These are phyloP conservation scores for Netelia fuscicornis DNA, from an alignment of 2,888 invertebrate species.

Conservation along the genomic window DNA sequence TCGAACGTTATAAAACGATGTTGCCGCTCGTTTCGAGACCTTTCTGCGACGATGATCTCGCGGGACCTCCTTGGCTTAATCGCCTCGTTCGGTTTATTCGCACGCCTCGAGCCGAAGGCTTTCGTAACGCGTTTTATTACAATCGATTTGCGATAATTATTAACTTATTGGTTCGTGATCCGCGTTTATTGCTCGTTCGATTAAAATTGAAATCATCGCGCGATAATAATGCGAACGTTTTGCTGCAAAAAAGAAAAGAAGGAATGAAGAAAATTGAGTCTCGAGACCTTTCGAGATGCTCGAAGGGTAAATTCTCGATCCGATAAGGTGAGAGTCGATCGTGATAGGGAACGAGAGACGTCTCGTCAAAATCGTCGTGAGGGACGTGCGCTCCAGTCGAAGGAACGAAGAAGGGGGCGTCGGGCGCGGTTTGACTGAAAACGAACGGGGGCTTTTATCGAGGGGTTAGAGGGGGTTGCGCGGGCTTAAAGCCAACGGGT, in stretches of 20 bases:
- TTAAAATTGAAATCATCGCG: neutral
- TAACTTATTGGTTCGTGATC: neutral
- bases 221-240: neutral
- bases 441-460: constrained; percentile 78
- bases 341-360: neutral
- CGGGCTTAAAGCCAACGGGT: constrained; percentile 78
- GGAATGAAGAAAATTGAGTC: neutral
- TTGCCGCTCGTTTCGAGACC: constrained; percentile 36
- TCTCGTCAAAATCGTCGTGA: neutral
- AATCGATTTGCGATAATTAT: constrained; percentile 51
- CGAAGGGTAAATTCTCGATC: neutral
- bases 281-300: neutral
- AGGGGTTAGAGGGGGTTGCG: neutral
- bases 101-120: constrained; percentile 9
- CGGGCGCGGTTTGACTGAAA: constrained; percentile 52
- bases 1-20: constrained; percentile 43
- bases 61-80: constrained; percentile 59
- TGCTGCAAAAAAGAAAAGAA: neutral
- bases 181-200: neutral
- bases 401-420: constrained; percentile 41
- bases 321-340: neutral
- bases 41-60: constrained; percentile 39
- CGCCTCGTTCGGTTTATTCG: constrained; percentile 13
- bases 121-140: constrained; percentile 27
- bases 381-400: constrained; percentile 32